Evolutionary conservation across 2,888 invertebrate genomes (phyloP).

Genomic region (Epistrophe eligans): DNA sequence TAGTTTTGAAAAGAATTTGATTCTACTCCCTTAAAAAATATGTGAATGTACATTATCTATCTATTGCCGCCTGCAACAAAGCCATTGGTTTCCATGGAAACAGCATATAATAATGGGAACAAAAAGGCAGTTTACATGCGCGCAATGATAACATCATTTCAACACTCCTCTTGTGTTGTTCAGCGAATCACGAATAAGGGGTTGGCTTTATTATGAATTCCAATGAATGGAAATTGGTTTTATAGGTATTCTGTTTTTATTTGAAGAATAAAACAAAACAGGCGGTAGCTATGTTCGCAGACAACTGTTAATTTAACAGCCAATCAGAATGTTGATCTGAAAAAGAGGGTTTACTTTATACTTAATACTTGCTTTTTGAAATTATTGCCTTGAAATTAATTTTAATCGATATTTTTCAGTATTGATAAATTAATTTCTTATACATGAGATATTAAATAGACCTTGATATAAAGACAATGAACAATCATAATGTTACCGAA

Average conservation of each 20-base stretch:
- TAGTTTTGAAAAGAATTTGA: background rate
- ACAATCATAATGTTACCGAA: background rate
- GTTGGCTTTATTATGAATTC: background rate
- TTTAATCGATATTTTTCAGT: conserved; percentile 2
- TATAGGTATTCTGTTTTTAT: background rate
- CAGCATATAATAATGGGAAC: conserved; percentile 52
- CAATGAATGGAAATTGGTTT: background rate
- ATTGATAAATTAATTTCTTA: conserved; percentile 1
- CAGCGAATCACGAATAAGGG: background rate
- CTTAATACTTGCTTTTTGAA: background rate
- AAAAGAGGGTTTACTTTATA: background rate
- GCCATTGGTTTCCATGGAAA: conserved; percentile 66
- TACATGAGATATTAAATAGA: conserved; percentile 16
- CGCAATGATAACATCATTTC: background rate
- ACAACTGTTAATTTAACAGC: background rate
- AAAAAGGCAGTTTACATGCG: conserved; percentile 49
- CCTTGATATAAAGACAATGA: conserved; percentile 9
- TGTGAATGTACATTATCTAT: background rate
- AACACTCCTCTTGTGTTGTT: background rate
- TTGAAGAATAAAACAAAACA: background rate
- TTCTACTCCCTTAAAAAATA: background rate
- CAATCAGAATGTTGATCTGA: background rate
- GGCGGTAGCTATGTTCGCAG: background rate
- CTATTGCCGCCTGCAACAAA: conserved; percentile 48
- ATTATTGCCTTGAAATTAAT: conserved; percentile 6